Percentiles rank a stretch among this genome's conserved stretches.
These are phyloP conservation scores for Hydrotaea cyrtoneurina DNA, from an alignment of 2,888 invertebrate genomes.

Conservation along the genomic window DNA sequence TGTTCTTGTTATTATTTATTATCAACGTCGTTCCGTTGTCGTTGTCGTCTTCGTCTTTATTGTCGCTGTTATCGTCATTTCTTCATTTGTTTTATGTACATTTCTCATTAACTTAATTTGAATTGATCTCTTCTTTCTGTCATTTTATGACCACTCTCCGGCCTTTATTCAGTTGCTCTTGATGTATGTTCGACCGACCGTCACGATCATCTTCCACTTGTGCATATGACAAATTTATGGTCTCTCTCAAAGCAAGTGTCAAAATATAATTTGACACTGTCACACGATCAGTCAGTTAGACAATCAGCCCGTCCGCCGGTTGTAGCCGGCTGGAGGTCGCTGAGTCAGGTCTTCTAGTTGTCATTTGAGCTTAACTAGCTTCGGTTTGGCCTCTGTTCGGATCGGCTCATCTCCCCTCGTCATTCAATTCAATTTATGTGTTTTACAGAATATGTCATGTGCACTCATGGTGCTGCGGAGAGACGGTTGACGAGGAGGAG, in stretches of 20 bases:
- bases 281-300: not conserved
- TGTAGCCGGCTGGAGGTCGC: too few species aligned
- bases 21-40: not conserved
- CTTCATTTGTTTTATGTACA: slow-evolving; percentile 64
- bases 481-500: too few species aligned
- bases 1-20: slow-evolving; percentile 16
- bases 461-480: too few species aligned
- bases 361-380: slow-evolving; percentile 29
- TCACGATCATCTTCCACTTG: slow-evolving; percentile 14
- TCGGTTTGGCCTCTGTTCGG: not conserved
- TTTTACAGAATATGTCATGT: not conserved
- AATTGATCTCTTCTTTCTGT: slow-evolving; percentile 57
- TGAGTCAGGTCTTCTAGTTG: slow-evolving; percentile 25
- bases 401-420: not conserved
- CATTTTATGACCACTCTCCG: slow-evolving; percentile 24
- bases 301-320: not conserved
- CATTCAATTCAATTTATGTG: not conserved
- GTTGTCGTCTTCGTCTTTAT: not conserved
- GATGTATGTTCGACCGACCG: not conserved
- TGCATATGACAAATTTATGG: slow-evolving; percentile 39
- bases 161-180: slow-evolving; percentile 28
- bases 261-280: slow-evolving; percentile 46
- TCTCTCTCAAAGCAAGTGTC: slow-evolving; percentile 50
- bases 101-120: slow-evolving; percentile 61
- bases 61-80: slow-evolving; percentile 58